These are phyloP conservation scores for Aphis craccivora DNA, from an alignment of 1,140 invertebrate genomes.

Conservation along the genomic window DNA sequence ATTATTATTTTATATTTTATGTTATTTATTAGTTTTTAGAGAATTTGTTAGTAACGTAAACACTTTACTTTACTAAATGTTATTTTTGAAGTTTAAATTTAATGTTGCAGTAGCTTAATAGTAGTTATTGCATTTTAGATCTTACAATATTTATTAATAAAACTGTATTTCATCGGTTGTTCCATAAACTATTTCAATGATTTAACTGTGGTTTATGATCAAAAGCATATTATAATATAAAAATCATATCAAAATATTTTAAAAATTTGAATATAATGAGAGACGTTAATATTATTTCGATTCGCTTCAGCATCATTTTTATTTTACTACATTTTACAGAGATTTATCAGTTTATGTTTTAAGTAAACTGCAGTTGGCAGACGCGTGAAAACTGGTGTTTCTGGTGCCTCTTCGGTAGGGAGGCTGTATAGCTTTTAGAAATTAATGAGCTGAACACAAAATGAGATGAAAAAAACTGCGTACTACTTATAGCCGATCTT, in stretches of 20 bases:
- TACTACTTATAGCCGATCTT: slow-evolving; percentile 31
- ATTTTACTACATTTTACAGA: neutral
- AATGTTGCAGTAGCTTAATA: neutral
- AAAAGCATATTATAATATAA: neutral
- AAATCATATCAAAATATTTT: too few species aligned
- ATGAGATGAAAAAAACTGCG: slow-evolving; percentile 5
- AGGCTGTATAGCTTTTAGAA: slow-evolving; percentile 13
- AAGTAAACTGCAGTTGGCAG: slow-evolving; percentile 41
- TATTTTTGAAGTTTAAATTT: neutral
- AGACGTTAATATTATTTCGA: neutral
- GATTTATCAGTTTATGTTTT: slow-evolving; percentile 28
- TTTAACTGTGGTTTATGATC: neutral
- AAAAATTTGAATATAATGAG: neutral
- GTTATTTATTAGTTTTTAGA: neutral
- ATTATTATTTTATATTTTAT: neutral
- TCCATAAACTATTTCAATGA: neutral
- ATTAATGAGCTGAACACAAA: slow-evolving; percentile 47
- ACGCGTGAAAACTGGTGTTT: slow-evolving; percentile 43
- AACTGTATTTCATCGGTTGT: neutral
- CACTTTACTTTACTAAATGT: neutral
- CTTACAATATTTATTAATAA: neutral
- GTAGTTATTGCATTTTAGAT: neutral
- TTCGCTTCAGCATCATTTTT: neutral
- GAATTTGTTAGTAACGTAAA: neutral
- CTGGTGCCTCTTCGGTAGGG: neutral